A percentile compares a stretch with the other conserved stretches of the same genome.
Conservation (phyloP, 2,797 vertebrate species). For the Sebastolobus altivelis region DNA sequence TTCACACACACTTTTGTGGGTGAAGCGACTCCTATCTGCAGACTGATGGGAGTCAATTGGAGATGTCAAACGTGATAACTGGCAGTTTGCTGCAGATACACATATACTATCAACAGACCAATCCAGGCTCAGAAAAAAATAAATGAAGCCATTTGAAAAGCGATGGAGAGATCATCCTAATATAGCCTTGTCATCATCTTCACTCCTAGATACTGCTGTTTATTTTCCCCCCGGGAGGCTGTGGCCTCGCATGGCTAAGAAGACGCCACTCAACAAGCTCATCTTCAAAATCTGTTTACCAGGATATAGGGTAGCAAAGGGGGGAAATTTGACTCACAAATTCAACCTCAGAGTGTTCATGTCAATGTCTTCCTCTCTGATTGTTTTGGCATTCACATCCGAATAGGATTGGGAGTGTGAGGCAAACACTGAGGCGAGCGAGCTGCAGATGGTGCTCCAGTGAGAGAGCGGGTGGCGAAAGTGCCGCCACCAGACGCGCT, state of each 20-base stretch:
- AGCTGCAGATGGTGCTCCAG: constrained; percentile 68
- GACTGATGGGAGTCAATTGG: constrained; percentile 57
- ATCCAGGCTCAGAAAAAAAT: constrained; percentile 39
- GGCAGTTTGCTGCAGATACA: constrained; percentile 27
- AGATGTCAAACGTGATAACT: constrained; percentile 64
- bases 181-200: constrained; percentile 61
- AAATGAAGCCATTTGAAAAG: constrained; percentile 67
- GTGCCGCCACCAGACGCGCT: constrained; percentile 48
- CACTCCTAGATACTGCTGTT: constrained; percentile 28
- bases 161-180: constrained; percentile 66
- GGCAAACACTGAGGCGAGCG: constrained; percentile 58
- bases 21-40: constrained; percentile 31
- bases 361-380: constrained; percentile 75
- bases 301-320: constrained; percentile 48
- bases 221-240: constrained; percentile 40
- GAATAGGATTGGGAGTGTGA: constrained; percentile 71
- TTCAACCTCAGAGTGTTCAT: constrained; percentile 70
- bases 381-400: constrained; percentile 78
- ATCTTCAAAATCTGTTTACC: constrained; percentile 79
- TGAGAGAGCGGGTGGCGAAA: constrained; percentile 45
- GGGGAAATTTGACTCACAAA: constrained; percentile 78
- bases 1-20: constrained; percentile 27
- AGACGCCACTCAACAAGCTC: constrained; percentile 71
- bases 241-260: constrained; percentile 53
- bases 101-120: constrained; percentile 23